Evolutionary conservation across 2,888 invertebrate species (phyloP).

Genomic region (Dolichomitus sp.): DNA sequence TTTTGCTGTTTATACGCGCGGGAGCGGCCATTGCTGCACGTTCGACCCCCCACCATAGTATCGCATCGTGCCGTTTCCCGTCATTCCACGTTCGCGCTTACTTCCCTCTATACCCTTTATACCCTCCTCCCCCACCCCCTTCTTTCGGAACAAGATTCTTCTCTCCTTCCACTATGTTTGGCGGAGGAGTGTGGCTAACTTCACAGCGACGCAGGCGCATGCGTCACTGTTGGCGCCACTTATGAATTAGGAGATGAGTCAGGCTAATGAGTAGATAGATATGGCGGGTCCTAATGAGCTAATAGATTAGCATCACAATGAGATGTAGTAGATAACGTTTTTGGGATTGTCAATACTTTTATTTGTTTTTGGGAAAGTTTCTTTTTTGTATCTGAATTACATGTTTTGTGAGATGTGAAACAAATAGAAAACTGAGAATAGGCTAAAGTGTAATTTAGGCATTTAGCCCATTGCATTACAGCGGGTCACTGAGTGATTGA

Average conservation of each 20-base stretch:
- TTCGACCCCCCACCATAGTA: conserved; percentile 51
- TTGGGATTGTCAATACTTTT: conserved; percentile 1
- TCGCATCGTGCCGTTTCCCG: conserved; percentile 65
- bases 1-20: conserved; percentile 84
- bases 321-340: not conserved
- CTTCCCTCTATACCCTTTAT: conserved; percentile 35
- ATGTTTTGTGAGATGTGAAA: not conserved
- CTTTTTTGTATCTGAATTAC: not conserved
- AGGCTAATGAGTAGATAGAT: not conserved
- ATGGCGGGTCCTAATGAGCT: not conserved
- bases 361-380: not conserved
- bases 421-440: not conserved
- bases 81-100: conserved; percentile 70
- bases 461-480: no score
- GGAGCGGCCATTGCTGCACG: conserved; percentile 84
- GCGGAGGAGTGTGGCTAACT: not conserved
- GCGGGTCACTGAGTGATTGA: no score
- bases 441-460: not conserved
- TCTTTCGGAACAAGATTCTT: not conserved
- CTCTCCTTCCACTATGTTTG: no score
- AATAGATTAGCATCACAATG: not conserved
- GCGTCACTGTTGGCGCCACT: conserved; percentile 30
- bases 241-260: not conserved
- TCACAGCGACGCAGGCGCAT: conserved; percentile 1
- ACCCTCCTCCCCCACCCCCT: not conserved